Evolutionary conservation across 1,140 invertebrate genomes (phyloP).

Genomic region (Drosophila mayri): DNA sequence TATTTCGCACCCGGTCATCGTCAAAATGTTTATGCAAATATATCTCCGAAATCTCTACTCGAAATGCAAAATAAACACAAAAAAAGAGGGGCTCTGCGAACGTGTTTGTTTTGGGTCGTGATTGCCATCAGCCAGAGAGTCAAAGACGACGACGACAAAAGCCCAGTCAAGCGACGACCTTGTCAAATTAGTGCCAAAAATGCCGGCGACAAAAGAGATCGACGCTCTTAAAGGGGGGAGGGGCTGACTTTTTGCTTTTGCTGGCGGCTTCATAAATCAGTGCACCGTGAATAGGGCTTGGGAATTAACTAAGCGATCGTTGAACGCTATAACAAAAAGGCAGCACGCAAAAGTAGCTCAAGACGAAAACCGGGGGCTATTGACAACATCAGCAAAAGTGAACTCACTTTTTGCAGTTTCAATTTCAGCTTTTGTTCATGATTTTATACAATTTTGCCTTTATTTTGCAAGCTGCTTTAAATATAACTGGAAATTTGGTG

Average conservation of each 20-base stretch:
- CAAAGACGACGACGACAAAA: conserved; percentile 25
- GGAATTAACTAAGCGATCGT: conserved; percentile 42
- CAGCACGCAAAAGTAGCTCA: conserved; percentile 29
- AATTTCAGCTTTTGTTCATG: conserved; percentile 37
- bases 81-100: conserved; percentile 9
- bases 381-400: conserved; percentile 54
- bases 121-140: conserved; percentile 29
- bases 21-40: conserved; percentile 77
- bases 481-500: neutral
- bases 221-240: conserved; percentile 1
- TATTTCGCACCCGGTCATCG: conserved; percentile 65
- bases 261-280: conserved; percentile 52
- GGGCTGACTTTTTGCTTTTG: neutral
- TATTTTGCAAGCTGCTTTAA: conserved; percentile 19
- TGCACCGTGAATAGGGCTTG: conserved; percentile 42
- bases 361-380: conserved; percentile 9
- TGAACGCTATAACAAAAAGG: conserved; percentile 9
- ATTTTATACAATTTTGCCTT: conserved; percentile 17
- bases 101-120: conserved; percentile 41
- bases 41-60: conserved; percentile 48
- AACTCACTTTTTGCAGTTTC: conserved; percentile 36
- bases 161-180: conserved; percentile 50
- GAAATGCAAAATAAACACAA: conserved; percentile 48
- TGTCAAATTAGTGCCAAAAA: conserved; percentile 81
- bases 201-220: conserved; percentile 54